phyloP scores from a whole-genome alignment of 2,113 vertebrate species.

The Taxidea taxus region DNA sequence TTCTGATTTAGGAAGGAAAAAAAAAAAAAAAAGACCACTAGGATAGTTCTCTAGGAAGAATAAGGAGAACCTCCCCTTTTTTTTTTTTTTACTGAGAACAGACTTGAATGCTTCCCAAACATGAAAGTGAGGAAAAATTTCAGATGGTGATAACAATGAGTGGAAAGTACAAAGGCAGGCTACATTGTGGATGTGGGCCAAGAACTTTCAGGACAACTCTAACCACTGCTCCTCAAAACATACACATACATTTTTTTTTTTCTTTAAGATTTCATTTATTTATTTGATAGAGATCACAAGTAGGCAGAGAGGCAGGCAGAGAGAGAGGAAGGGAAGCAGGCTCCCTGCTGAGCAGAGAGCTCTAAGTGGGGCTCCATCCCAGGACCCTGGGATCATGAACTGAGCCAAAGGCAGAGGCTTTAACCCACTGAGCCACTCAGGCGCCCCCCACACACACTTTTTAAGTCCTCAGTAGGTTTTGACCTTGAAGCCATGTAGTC shows the following conservation, averaged over 20 bases:
- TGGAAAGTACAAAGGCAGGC: not conserved
- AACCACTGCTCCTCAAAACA: fast-evolving
- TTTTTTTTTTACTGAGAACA: not conserved
- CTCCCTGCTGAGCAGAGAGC: too few species aligned
- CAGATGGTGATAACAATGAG: not conserved
- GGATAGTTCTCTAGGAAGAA: not conserved
- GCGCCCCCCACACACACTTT: not conserved
- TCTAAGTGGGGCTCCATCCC: fast-evolving
- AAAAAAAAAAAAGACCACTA: not conserved
- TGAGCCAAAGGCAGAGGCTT: too few species aligned
- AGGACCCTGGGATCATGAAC: too few species aligned
- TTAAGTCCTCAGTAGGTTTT: not conserved
- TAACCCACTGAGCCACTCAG: too few species aligned
- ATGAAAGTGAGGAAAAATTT: not conserved
- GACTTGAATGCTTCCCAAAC: not conserved
- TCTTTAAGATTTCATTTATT: too few species aligned
- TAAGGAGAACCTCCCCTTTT: not conserved
- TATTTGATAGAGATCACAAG: too few species aligned
- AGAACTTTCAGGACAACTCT: not conserved
- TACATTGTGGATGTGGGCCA: too few species aligned
- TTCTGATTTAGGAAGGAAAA: not conserved
- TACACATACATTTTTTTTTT: not conserved
- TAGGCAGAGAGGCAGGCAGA: too few species aligned
- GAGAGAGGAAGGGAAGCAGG: too few species aligned
- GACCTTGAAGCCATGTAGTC: not conserved